These are phyloP conservation scores for Sciaenops ocellatus DNA, from an alignment of 2,797 vertebrate genomes.

Conservation along the genomic window DNA sequence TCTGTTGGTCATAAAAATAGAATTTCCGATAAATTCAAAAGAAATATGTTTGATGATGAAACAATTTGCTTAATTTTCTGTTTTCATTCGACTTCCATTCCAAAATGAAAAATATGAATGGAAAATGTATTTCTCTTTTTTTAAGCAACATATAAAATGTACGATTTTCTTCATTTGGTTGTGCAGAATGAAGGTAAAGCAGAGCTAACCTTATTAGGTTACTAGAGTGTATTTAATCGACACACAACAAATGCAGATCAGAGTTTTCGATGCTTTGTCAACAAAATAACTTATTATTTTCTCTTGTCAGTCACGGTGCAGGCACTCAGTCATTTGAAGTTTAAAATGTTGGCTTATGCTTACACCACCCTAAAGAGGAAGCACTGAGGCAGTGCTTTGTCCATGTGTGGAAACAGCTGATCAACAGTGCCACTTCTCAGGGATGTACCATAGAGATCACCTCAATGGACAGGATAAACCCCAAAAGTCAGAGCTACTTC, in stretches of 20 bases:
- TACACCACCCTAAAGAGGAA: conserved; percentile 39
- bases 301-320: conserved; percentile 33
- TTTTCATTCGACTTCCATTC: not conserved
- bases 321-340: conserved; percentile 24
- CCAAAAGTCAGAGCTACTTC: conserved; percentile 72
- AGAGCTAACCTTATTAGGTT: not conserved
- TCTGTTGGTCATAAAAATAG: not conserved
- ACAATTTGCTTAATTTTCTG: not conserved
- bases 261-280: conserved; percentile 18
- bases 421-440: conserved; percentile 51
- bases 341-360: conserved; percentile 45
- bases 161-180: not conserved
- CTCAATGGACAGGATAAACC: conserved; percentile 84
- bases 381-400: conserved; percentile 35
- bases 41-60: not conserved
- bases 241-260: not conserved
- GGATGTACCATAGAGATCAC: conserved; percentile 89
- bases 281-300: conserved; percentile 27
- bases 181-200: not conserved
- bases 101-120: not conserved
- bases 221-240: not conserved
- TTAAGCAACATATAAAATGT: not conserved
- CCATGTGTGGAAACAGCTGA: conserved; percentile 58
- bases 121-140: not conserved
- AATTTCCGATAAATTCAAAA: not conserved